Evolutionary conservation across 2,113 vertebrate genomes (phyloP).

Genomic region (Chrysochloris asiatica): DNA sequence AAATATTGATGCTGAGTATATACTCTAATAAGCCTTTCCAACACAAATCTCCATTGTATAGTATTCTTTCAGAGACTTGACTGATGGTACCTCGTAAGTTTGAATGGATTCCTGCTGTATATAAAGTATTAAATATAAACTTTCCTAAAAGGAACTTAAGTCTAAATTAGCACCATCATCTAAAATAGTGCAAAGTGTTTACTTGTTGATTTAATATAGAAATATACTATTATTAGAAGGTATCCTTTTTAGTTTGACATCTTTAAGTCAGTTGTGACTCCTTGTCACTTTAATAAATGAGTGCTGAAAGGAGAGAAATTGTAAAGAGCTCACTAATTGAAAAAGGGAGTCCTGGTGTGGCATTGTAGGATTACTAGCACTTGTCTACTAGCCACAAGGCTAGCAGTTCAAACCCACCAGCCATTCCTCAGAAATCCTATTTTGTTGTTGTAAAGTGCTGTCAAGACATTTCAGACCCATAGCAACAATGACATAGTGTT

Average conservation of each 20-base stretch:
- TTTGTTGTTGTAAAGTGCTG: too few species aligned
- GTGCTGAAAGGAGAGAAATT: conserved; percentile 32
- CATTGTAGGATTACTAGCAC: too few species aligned
- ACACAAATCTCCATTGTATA: background rate
- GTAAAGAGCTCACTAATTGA: conserved; percentile 19
- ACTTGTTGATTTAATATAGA: conserved; percentile 24
- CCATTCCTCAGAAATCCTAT: too few species aligned
- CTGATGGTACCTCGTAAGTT: background rate
- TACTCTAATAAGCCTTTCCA: background rate
- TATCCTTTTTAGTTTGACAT: background rate
- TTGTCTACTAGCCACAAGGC: too few species aligned
- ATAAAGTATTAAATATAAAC: background rate
- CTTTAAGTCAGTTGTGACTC: conserved; percentile 14
- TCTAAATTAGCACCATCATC: background rate
- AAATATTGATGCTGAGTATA: background rate
- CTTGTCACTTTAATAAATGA: background rate
- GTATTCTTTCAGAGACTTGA: background rate
- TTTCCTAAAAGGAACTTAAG: background rate
- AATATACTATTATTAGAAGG: background rate
- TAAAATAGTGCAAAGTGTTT: background rate
- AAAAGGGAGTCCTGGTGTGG: too few species aligned
- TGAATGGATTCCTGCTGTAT: background rate
- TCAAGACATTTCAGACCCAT: too few species aligned
- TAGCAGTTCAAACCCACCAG: too few species aligned
- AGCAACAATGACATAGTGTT: too few species aligned